These are phyloP conservation scores for Philhelius pedissequus DNA, from an alignment of 2,888 invertebrate genomes.

Conservation along the genomic window DNA sequence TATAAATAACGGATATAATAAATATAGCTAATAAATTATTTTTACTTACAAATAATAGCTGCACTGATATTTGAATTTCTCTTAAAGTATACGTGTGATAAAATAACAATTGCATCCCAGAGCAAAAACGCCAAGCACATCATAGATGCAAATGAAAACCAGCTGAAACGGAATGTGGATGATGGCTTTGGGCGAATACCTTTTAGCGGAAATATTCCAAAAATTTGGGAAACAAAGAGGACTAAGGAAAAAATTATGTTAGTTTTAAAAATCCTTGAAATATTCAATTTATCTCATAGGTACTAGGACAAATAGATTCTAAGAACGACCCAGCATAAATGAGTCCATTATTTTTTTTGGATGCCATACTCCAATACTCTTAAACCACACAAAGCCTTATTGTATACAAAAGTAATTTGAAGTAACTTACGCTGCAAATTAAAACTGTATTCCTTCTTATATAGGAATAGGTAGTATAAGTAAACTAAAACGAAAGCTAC, in stretches of 20 bases:
- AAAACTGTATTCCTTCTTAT: background rate
- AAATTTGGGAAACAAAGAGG: constrained; percentile 29
- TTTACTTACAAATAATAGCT: constrained; percentile 26
- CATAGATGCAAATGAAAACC: constrained; percentile 20
- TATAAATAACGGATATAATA: background rate
- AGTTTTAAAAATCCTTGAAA: background rate
- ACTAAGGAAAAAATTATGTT: constrained; percentile 3
- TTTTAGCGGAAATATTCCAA: constrained; percentile 49
- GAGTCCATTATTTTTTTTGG: background rate
- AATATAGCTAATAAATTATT: background rate
- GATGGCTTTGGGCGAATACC: background rate
- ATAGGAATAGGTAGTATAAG: no score
- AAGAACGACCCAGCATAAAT: constrained; percentile 28
- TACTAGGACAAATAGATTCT: constrained; percentile 47
- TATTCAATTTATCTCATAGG: background rate
- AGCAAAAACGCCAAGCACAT: constrained; percentile 26
- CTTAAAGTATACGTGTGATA: background rate
- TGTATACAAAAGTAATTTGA: background rate
- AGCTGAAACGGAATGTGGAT: constrained; percentile 9
- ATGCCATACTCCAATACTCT: constrained; percentile 25
- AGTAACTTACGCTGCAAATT: background rate
- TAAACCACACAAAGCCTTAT: no score
- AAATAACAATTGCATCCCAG: constrained; percentile 31
- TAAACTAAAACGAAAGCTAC: background rate
- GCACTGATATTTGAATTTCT: background rate